A percentile compares a stretch with the other conserved stretches of the same genome.
These are phyloP conservation scores for Limanda limanda DNA, from an alignment of 2,113 vertebrate species.

Conservation along the genomic window DNA sequence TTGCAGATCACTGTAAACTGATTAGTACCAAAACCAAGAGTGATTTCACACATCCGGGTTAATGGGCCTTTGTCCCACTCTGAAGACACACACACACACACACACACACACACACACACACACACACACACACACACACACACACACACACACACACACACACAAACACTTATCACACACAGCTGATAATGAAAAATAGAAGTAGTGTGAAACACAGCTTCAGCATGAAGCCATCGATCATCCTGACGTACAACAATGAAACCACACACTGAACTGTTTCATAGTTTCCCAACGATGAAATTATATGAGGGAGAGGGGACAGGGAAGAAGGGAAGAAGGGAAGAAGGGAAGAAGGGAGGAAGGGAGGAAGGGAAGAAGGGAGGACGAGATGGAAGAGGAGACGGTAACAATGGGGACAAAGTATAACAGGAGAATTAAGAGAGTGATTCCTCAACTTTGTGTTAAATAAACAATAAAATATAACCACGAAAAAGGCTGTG, in stretches of 20 bases:
- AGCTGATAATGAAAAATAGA: conserved; percentile 83
- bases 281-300: conserved; percentile 68
- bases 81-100: conserved; percentile 72
- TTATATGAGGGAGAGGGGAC: conserved; percentile 34
- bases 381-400: conserved; percentile 7
- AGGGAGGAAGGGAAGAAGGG: background rate
- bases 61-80: conserved; percentile 46
- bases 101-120: conserved; percentile 73
- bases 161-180: conserved; percentile 81
- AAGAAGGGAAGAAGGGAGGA: background rate
- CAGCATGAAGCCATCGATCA: conserved; percentile 85
- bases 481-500: background rate
- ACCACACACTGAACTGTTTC: conserved; percentile 65
- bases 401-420: conserved; percentile 15
- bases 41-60: conserved; percentile 64
- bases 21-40: conserved; percentile 60
- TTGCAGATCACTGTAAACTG: conserved; percentile 68
- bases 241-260: conserved; percentile 81
- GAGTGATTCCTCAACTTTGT: conserved; percentile 13
- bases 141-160: conserved; percentile 70
- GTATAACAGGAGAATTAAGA: conserved; percentile 14
- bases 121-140: conserved; percentile 78
- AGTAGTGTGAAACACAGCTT: conserved; percentile 82
- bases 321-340: conserved; percentile 7
- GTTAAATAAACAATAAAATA: background rate